phyloP scores from a whole-genome alignment of 92 coral and sea anemone species.

The Nematostella vectensis region DNA sequence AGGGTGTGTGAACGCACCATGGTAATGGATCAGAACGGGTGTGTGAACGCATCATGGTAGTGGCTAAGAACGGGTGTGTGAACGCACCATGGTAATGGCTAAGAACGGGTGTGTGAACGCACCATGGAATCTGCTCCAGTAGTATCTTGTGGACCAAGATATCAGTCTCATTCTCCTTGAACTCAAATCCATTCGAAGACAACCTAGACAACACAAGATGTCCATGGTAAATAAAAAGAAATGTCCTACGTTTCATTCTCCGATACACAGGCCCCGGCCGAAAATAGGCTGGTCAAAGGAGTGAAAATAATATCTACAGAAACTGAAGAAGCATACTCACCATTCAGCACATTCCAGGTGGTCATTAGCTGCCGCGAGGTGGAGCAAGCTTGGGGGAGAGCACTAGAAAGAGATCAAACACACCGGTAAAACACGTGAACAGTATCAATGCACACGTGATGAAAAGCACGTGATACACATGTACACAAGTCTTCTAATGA shows the following conservation, averaged over 20 bases:
- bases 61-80: neutral
- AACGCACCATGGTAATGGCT: constrained; percentile 82
- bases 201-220: constrained; percentile 34
- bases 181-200: constrained; percentile 55
- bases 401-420: constrained; percentile 15
- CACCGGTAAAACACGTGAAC: no score
- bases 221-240: neutral
- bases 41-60: no score
- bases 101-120: constrained; percentile 5
- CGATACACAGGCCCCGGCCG: neutral
- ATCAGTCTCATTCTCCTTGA: constrained; percentile 74
- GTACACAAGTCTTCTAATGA: no score
- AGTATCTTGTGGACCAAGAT: constrained; percentile 72
- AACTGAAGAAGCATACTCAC: constrained; percentile 21
- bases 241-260: no score
- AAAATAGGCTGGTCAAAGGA: no score
- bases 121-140: constrained; percentile 84
- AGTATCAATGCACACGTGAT: no score
- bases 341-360: constrained; percentile 83
- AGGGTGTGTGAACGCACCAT: no score
- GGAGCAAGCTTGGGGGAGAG: constrained; percentile 77
- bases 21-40: no score
- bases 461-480: no score
- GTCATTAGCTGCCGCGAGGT: constrained; percentile 88
- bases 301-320: no score